Conservation (phyloP, 2,797 vertebrate species). For the Enteromius fasciolatus region DNA sequence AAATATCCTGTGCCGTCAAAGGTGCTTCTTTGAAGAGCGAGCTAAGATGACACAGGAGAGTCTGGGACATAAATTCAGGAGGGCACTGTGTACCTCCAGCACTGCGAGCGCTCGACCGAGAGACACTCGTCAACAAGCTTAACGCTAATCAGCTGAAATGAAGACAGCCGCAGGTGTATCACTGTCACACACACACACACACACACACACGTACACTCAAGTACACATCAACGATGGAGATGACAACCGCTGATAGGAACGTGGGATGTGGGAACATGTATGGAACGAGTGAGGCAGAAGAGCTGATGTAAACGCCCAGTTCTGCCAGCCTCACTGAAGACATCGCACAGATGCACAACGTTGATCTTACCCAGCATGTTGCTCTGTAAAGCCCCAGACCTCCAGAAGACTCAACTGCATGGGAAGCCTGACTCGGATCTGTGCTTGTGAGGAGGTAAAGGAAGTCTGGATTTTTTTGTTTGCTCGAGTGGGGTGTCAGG, state of each 20-base stretch:
- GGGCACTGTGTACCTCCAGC: constrained; percentile 34
- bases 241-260: constrained; percentile 44
- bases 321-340: constrained; percentile 9
- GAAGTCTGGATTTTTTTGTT: constrained; percentile 22
- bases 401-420: background rate
- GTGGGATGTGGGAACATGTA: constrained; percentile 9
- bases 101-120: constrained; percentile 3
- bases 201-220: constrained; percentile 23
- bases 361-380: constrained; percentile 21
- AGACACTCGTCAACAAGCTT: constrained; percentile 34
- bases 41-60: constrained; percentile 33
- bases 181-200: background rate
- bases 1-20: constrained; percentile 28
- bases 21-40: constrained; percentile 35
- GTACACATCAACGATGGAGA: background rate
- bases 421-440: background rate
- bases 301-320: background rate
- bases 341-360: constrained; percentile 3
- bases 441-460: background rate
- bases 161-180: constrained; percentile 46
- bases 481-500: constrained; percentile 43
- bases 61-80: constrained; percentile 27
- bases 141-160: constrained; percentile 54
- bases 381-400: background rate
- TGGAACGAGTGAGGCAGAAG: constrained; percentile 55